Base-by-base conservation (phyloP, 2,888 invertebrate species). In the Latrodectus elegans region DNA sequence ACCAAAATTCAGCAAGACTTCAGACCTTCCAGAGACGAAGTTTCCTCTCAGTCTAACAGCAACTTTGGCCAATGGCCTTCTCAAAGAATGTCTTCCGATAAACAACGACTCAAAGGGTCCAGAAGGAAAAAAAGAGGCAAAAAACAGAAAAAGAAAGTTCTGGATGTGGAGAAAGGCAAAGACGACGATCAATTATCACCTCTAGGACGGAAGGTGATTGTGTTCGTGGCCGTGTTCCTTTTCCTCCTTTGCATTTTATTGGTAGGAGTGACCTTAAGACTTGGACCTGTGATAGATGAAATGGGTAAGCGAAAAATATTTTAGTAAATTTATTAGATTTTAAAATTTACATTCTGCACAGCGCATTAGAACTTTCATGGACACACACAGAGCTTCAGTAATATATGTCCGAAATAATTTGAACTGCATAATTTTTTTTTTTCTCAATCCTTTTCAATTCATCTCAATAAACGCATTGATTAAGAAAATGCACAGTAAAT, bases 271-370 rank as follows among this genome's bases (percentile, higher is more conserved):
- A 89, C 89, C 49, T 65, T 89, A n/a, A 67, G 89, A 26, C 38
- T 89, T 22, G 89, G 85, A 65, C 89, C 89, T 71, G 82, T 89
- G 71, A 89, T 89, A 77, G 89, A 89, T 49, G 89, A 89, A 78
- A 85, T 89, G 82, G 89, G 89, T 89, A 83, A 89, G 89, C 11
- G 1, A 53, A n/a, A 8, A n/a, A 9, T 55, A 26, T 65, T 64
- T 15, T 14, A 17, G 9, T 60, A 17, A 17, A 26, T 15, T 65
- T 38, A 26, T 76, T 64, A 22, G 15, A 15, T 52, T 15, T 17
- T 10, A 77, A 38, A 64, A 11, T 17, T 52, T 53, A 3, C 14
- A 14, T 38, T 38, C 38, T 38, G 38, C 38, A 38, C 38, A 6
- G 4, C 38, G 4, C 38, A 38, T 38, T 22, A 22, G 22, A 22